Conservation (phyloP, 2,797 vertebrate genomes). For the Myotis daubentonii region DNA sequence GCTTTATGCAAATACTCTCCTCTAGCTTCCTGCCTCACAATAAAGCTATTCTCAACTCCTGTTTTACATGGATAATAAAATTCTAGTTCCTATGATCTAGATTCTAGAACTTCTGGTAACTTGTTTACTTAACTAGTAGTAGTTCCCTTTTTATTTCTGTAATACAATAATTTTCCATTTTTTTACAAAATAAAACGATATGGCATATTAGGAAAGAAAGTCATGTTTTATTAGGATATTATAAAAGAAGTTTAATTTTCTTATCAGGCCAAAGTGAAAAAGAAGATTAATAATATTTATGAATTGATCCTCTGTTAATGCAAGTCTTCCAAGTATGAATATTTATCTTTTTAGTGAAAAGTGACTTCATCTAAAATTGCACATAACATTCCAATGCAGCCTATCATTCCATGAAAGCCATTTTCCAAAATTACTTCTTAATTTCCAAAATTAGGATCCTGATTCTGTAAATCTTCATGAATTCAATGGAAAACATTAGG, state of each 20-base stretch:
- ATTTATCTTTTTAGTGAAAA: background rate
- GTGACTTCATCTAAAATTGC: background rate
- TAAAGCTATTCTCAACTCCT: background rate
- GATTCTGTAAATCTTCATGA: background rate
- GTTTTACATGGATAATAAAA: background rate
- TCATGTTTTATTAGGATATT: background rate
- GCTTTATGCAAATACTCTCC: background rate
- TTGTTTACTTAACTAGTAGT: background rate
- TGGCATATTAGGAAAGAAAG: background rate
- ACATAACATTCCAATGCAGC: background rate
- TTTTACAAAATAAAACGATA: background rate
- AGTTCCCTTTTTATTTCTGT: background rate
- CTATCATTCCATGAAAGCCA: background rate
- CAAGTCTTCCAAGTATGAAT: background rate
- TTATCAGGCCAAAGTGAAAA: background rate
- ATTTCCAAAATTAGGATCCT: background rate
- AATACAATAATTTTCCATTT: background rate
- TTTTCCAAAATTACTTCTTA: background rate
- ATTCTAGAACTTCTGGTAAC: background rate
- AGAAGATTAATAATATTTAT: background rate
- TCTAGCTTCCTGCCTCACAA: background rate
- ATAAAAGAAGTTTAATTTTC: background rate
- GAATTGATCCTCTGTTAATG: background rate
- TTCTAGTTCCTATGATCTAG: background rate
- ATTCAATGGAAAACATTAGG: background rate